phyloP scores from a whole-genome alignment of 2,797 vertebrate species.

The Sciurus carolinensis region DNA sequence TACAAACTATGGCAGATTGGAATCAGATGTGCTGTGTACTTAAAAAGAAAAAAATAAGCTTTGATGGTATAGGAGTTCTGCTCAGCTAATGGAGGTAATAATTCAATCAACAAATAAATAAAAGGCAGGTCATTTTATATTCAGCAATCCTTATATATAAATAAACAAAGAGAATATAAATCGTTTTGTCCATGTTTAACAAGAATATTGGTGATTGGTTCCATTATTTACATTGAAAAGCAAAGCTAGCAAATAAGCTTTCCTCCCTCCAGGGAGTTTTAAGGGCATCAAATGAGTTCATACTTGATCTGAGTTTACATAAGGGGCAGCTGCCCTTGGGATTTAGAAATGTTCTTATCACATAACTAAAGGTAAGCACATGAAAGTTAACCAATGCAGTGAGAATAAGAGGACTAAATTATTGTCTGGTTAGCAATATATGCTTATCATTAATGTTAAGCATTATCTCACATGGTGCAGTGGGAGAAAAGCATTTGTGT shows the following conservation, averaged over 20 bases:
- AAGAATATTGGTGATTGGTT: constrained; percentile 54
- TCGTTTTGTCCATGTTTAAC: constrained; percentile 50
- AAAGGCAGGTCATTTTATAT: constrained; percentile 4
- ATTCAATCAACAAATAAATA: constrained; percentile 49
- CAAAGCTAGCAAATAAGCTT: background rate
- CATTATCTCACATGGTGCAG: background rate
- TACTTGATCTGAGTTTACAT: constrained; percentile 57
- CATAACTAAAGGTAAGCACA: background rate
- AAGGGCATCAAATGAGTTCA: constrained; percentile 20
- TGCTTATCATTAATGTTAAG: background rate
- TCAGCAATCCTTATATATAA: constrained; percentile 23
- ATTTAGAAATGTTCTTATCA: background rate
- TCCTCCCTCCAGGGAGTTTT: background rate
- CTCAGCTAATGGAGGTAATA: constrained; percentile 38
- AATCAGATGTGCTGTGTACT: background rate
- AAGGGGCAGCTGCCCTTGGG: constrained; percentile 4
- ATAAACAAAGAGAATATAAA: constrained; percentile 34
- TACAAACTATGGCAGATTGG: constrained; percentile 50
- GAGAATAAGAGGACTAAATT: background rate
- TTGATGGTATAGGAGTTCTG: background rate
- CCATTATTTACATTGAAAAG: constrained; percentile 61
- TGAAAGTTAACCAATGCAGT: constrained; percentile 30
- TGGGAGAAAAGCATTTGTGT: background rate
- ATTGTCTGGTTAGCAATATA: background rate
- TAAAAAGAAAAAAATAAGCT: background rate